phyloP scores from a whole-genome alignment of 2,113 vertebrate genomes.

The Stomatorhinus ivindoensis region DNA sequence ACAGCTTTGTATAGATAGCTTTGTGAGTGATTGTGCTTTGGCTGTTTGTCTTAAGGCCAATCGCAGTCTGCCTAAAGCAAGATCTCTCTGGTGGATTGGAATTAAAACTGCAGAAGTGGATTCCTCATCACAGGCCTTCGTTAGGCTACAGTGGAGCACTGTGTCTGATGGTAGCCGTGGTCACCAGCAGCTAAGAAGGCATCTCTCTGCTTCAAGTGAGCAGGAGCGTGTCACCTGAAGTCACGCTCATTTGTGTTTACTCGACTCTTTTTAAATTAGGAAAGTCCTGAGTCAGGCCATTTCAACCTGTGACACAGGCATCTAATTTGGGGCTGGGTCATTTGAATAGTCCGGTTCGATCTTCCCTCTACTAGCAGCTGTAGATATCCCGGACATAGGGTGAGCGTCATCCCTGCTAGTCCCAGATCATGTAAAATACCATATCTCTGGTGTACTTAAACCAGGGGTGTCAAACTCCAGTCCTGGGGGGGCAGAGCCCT shows the following conservation, averaged over 20 bases:
- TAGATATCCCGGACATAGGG: neutral
- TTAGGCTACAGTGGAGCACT: neutral
- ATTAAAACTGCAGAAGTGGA: neutral
- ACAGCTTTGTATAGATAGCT: neutral
- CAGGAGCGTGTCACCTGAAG: neutral
- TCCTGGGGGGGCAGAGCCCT: too few relatives aligned
- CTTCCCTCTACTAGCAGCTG: neutral
- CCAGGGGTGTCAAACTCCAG: too few relatives aligned
- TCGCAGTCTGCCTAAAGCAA: neutral
- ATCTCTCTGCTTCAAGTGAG: neutral
- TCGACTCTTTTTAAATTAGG: neutral
- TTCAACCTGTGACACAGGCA: neutral
- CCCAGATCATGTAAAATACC: neutral
- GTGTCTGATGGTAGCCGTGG: neutral
- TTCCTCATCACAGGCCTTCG: neutral
- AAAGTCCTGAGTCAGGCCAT: neutral
- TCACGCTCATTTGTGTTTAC: neutral
- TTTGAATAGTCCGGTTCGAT: neutral
- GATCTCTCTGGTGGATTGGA: neutral
- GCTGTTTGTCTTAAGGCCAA: neutral
- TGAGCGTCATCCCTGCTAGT: neutral
- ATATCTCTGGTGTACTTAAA: neutral
- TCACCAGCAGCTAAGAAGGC: neutral
- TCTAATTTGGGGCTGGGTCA: neutral
- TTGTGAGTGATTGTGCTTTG: neutral